phyloP scores from a whole-genome alignment of 1,140 invertebrate species.

The Achroia grisella region DNA sequence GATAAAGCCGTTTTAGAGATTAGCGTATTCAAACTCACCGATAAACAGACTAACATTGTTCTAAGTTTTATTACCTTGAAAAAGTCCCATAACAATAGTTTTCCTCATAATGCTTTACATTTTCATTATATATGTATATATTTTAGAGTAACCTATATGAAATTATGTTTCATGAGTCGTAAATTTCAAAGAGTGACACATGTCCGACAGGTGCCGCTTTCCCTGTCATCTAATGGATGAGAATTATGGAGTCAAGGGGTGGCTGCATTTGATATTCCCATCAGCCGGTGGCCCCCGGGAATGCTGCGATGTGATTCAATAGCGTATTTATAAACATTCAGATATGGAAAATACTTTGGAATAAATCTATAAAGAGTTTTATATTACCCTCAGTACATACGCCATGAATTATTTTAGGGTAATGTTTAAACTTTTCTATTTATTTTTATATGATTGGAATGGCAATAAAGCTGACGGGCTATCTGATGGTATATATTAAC shows the following conservation, averaged over 20 bases:
- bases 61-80: too few relatives aligned
- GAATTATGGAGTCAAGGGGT: constrained; percentile 56
- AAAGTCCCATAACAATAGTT: too few relatives aligned
- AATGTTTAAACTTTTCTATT: neutral
- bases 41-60: too few relatives aligned
- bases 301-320: constrained; percentile 47
- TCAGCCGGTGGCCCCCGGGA: constrained; percentile 53
- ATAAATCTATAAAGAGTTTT: constrained; percentile 18
- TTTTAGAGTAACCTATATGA: constrained; percentile 12
- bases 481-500: too few relatives aligned
- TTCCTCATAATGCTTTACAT: constrained; percentile 12
- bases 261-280: constrained; percentile 65
- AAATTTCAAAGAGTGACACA: constrained; percentile 12
- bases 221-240: constrained; percentile 52
- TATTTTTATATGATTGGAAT: neutral
- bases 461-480: neutral
- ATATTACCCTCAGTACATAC: neutral
- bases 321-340: constrained; percentile 39
- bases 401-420: neutral
- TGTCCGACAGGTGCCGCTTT: constrained; percentile 50
- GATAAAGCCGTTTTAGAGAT: too few relatives aligned
- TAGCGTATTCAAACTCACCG: too few relatives aligned
- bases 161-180: neutral
- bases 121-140: constrained; percentile 13
- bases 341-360: constrained; percentile 39